Evolutionary conservation across 2,888 invertebrate species (phyloP).

Genomic region (Lymantria dispar): DNA sequence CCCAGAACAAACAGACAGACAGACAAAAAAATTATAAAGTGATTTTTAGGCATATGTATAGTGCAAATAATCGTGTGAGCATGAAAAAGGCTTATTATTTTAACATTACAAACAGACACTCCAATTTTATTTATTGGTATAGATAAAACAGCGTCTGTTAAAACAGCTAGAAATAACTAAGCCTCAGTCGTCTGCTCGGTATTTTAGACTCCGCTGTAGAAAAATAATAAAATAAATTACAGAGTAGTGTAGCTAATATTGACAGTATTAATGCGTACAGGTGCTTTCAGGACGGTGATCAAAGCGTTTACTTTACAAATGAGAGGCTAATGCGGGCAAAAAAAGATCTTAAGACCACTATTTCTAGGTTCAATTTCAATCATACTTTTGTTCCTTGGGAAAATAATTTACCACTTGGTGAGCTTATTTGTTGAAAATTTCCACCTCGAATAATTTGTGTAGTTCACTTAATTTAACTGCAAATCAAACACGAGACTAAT

Average conservation of each 20-base stretch:
- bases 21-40: no score
- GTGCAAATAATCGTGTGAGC: no score
- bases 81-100: no score
- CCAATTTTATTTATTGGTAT: no score
- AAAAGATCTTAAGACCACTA: constrained; percentile 7
- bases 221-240: background rate
- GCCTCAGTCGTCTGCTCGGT: no score
- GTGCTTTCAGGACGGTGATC: constrained; percentile 42
- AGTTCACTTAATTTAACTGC: constrained; percentile 35
- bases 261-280: constrained; percentile 14
- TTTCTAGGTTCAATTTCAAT: constrained; percentile 19
- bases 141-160: no score
- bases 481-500: constrained; percentile 27
- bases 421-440: constrained; percentile 36
- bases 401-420: constrained; percentile 27
- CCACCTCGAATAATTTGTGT: constrained; percentile 28
- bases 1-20: no score
- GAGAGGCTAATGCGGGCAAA: constrained; percentile 7
- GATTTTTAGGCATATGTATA: no score
- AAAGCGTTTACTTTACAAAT: constrained; percentile 31
- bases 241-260: constrained; percentile 13
- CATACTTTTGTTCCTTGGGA: constrained; percentile 9
- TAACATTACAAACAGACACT: no score
- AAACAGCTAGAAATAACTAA: no score
- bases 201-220: background rate